Conservation (phyloP, 2,888 invertebrate species). For the Abrostola triplasia region DNA sequence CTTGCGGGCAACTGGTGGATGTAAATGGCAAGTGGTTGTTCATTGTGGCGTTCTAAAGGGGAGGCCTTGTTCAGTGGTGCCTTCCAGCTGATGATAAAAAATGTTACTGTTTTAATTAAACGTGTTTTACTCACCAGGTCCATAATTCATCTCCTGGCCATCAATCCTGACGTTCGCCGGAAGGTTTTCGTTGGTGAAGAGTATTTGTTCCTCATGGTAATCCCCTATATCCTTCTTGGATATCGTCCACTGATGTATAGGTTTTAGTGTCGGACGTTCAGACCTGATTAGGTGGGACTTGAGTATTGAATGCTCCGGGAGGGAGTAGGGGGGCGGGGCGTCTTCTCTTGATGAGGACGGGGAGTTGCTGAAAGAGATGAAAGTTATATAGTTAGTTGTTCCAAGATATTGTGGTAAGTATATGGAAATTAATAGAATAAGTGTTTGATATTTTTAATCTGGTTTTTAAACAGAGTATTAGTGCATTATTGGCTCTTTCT, state of each 20-base stretch:
- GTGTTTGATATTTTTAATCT: too few species aligned
- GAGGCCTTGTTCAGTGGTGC: too few species aligned
- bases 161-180: conserved; percentile 72
- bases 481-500: too few species aligned
- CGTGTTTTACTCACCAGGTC: conserved; percentile 72
- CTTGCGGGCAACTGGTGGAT: too few species aligned
- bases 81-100: too few species aligned
- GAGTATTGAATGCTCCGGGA: conserved; percentile 81
- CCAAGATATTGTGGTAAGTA: too few species aligned
- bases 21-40: too few species aligned
- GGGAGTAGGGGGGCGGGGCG: conserved; percentile 78
- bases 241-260: conserved; percentile 84
- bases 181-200: conserved; percentile 84
- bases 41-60: too few species aligned
- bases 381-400: not conserved
- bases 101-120: too few species aligned
- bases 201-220: conserved; percentile 82
- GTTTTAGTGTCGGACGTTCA: conserved; percentile 68
- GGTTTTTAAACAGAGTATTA: too few species aligned
- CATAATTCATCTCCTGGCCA: conserved; percentile 78
- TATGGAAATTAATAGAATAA: not conserved
- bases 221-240: conserved; percentile 83
- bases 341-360: conserved; percentile 75
- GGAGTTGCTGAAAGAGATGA: conserved; percentile 63
- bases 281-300: conserved; percentile 80